Conservation (phyloP, 2,797 vertebrate genomes). For the Bovichtus diacanthus region DNA sequence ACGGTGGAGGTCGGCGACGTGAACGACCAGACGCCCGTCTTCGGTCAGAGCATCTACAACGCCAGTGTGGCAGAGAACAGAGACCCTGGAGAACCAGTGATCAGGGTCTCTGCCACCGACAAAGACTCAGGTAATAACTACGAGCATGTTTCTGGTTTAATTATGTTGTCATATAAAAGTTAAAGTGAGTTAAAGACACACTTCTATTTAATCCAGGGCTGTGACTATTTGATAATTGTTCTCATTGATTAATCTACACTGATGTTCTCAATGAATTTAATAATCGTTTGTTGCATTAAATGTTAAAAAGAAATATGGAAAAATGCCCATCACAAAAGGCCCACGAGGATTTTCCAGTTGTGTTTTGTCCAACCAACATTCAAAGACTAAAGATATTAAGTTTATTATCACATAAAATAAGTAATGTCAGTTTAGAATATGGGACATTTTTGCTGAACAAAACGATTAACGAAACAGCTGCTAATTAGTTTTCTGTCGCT, state of each 20-base stretch:
- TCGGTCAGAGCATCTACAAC: slow-evolving; percentile 84
- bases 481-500: too few species aligned
- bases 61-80: slow-evolving; percentile 89
- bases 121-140: slow-evolving; percentile 88
- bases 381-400: neutral
- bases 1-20: slow-evolving; percentile 88
- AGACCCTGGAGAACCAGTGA: slow-evolving; percentile 84
- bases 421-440: too few species aligned
- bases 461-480: neutral
- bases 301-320: too few species aligned
- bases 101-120: slow-evolving; percentile 88
- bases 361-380: neutral
- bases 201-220: neutral
- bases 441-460: too few species aligned
- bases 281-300: neutral
- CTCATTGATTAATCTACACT: neutral
- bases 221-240: neutral
- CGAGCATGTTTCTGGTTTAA: neutral
- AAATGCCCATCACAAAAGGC: too few species aligned
- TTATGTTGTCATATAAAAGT: neutral
- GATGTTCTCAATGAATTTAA: neutral
- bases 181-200: neutral
- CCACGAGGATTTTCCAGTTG: neutral
- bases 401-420: neutral
- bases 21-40: slow-evolving; percentile 89